Conservation (phyloP, 2,888 invertebrate genomes). For the Rhagonycha fulva region DNA sequence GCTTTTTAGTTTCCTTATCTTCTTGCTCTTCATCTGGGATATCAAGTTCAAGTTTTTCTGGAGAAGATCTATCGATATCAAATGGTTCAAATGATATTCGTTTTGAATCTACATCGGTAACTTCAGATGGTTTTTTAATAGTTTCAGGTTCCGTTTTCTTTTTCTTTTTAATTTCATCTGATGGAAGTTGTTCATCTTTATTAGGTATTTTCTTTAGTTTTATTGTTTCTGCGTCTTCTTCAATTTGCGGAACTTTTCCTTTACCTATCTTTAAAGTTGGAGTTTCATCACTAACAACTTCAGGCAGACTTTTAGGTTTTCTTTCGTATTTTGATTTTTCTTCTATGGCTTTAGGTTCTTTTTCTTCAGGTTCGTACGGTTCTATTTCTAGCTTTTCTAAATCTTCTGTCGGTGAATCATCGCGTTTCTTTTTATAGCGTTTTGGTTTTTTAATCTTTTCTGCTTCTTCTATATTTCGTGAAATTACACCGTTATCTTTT, state of each 20-base stretch:
- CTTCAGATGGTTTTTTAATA: slow-evolving; percentile 48
- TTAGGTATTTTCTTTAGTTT: slow-evolving; percentile 53
- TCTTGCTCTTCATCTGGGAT: slow-evolving; percentile 48
- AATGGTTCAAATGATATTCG: slow-evolving; percentile 50
- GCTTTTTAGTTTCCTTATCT: slow-evolving; percentile 35
- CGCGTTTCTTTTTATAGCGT: slow-evolving; percentile 52
- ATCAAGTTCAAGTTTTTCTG: slow-evolving; percentile 48
- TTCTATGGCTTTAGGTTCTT: slow-evolving; percentile 51
- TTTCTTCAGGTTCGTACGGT: slow-evolving; percentile 50
- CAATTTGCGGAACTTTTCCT: slow-evolving; percentile 53
- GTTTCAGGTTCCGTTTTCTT: slow-evolving; percentile 41
- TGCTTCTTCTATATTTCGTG: slow-evolving; percentile 58
- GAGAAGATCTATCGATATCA: slow-evolving; percentile 51
- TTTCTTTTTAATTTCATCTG: slow-evolving; percentile 41
- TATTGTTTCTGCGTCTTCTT: slow-evolving; percentile 44
- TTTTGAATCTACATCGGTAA: slow-evolving; percentile 47
- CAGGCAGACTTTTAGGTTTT: slow-evolving; percentile 32
- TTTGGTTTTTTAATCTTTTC: slow-evolving; percentile 54
- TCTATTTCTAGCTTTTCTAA: slow-evolving; percentile 56
- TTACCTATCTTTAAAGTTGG: slow-evolving; percentile 53
- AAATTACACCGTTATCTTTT: slow-evolving; percentile 56
- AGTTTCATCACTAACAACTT: slow-evolving; percentile 42
- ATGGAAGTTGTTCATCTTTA: slow-evolving; percentile 46
- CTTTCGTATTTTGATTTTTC: slow-evolving; percentile 48
- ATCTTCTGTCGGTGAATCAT: slow-evolving; percentile 49